These are phyloP conservation scores for Vespertilio murinus DNA, from an alignment of 2,797 vertebrate species.

Conservation along the genomic window DNA sequence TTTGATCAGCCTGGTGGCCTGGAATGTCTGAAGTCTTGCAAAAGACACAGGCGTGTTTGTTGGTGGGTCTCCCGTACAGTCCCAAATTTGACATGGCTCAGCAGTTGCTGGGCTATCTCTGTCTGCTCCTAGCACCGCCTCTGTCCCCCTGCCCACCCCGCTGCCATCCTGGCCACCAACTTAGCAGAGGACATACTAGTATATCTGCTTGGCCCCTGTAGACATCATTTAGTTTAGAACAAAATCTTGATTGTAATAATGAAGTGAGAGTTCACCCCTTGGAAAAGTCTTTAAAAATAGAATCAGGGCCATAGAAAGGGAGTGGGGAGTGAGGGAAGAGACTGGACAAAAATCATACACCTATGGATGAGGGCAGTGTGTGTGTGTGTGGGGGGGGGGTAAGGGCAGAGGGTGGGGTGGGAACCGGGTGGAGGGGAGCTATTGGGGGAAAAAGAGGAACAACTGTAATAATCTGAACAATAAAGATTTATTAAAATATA, in stretches of 20 bases:
- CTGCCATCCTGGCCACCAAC: neutral
- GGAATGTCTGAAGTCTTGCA: slow-evolving; percentile 84
- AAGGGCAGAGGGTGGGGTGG: no score
- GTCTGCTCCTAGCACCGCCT: slow-evolving; percentile 54
- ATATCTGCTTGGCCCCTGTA: neutral
- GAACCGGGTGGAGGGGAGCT: no score
- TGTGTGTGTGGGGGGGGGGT: no score
- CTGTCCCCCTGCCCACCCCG: neutral
- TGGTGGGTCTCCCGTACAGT: slow-evolving; percentile 79
- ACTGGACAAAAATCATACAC: no score
- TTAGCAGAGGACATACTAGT: slow-evolving; percentile 15
- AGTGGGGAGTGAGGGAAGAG: no score
- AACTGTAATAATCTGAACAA: no score
- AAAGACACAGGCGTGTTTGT: slow-evolving; percentile 81
- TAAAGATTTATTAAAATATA: no score
- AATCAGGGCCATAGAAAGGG: no score
- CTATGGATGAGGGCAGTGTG: no score
- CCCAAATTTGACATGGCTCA: slow-evolving; percentile 82
- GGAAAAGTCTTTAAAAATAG: neutral
- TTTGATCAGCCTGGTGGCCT: slow-evolving; percentile 85
- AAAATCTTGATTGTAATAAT: slow-evolving; percentile 19
- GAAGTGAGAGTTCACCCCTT: neutral
- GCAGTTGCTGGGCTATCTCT: slow-evolving; percentile 75
- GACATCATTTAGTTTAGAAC: slow-evolving; percentile 38
- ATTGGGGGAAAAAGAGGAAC: no score